Evolutionary conservation across 2,797 vertebrate species (phyloP), one percentile per base, ranked within the genome.

Genomic region (Lutjanus argentimaculatus): DNA sequence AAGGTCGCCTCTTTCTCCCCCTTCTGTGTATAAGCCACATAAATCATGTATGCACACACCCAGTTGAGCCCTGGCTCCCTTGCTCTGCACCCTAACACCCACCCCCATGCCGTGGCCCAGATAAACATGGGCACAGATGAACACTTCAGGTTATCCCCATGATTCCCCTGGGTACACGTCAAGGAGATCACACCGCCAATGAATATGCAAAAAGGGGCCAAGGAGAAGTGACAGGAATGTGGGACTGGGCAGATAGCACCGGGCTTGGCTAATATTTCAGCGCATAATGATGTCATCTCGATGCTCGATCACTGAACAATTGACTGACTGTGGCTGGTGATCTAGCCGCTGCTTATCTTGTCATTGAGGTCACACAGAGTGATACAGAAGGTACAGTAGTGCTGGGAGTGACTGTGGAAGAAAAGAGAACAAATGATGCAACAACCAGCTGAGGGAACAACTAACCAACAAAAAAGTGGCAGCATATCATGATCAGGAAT

Each of bases 41-140:
- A 92, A 95, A 95, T 95, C 93, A 95, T 95, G 94, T 93, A 94
- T 95, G 93, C 91, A 88, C 92, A 95, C 94, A 93, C 79, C 79
- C 81, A 79, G 85, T 84, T 91, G 89, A 93, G 91, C 91, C 88
- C 80, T 48, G 14, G 77, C 77, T 89, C 67, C 67, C 82, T 82
- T 53, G 59, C 85, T 75, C 80, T 19, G 67, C 84, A 82, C 88
- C 89, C 72, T 53, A 68, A 87, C 89, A 80, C 76, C 85, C 82
- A 53, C 79, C 86, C 84, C 84, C 82, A 65, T 64, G 72, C 81
- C 4, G 74, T 21, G 17, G 83, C 85, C 68, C 69, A 85, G 87
- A 94, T 92, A 92, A 93, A 94, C 93, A 92, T 79, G 6, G 77
- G 80, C 85, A 55, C 75, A 85, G 86, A 89, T 92, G 89, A 95